Conservation (phyloP, 2,797 vertebrate species). For the Pseudopleuronectes americanus region DNA sequence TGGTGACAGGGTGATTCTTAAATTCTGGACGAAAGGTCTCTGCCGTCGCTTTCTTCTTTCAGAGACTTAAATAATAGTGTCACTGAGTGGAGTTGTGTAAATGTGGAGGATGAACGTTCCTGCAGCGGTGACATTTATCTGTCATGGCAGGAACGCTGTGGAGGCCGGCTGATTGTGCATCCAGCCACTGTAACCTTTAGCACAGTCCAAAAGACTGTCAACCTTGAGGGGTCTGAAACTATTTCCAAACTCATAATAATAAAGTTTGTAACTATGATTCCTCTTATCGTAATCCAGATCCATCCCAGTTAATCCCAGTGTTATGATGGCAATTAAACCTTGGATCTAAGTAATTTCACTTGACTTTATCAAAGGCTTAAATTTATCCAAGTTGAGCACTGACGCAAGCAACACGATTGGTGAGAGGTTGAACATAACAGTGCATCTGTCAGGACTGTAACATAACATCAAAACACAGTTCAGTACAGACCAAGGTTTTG, state of each 20-base stretch:
- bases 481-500: too few relatives aligned
- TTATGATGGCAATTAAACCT: background rate
- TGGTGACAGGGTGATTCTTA: too few relatives aligned
- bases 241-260: constrained; percentile 11
- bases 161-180: background rate
- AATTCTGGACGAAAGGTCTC: too few relatives aligned
- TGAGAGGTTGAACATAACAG: background rate
- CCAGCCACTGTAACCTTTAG: constrained; percentile 32
- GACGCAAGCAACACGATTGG: background rate
- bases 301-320: background rate
- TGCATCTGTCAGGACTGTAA: too few relatives aligned
- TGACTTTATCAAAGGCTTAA: background rate
- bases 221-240: constrained; percentile 10
- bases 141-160: constrained; percentile 28
- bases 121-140: constrained; percentile 43
- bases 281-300: background rate
- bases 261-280: background rate
- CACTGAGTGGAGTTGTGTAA: background rate
- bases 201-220: constrained; percentile 20
- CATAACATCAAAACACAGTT: too few relatives aligned
- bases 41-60: too few relatives aligned
- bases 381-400: background rate
- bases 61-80: background rate
- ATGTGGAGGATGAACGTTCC: constrained; percentile 7
- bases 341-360: background rate